Percentiles rank a stretch among this genome's conserved stretches.
These are phyloP conservation scores for Lepidurus packardi DNA, from an alignment of 1,140 invertebrate species.

Conservation along the genomic window DNA sequence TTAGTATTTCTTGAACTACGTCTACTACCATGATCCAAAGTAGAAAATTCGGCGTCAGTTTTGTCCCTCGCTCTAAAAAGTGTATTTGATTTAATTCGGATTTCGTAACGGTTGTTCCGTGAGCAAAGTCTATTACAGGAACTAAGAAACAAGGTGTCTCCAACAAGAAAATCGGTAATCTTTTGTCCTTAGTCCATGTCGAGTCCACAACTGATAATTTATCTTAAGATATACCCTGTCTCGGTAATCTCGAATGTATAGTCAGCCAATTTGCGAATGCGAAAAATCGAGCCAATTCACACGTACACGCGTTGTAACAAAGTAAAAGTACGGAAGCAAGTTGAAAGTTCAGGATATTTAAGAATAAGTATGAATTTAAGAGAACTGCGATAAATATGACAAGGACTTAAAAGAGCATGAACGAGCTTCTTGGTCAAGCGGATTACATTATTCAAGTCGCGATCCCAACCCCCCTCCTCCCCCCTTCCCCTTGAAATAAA, in stretches of 20 bases:
- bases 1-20: background rate
- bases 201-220: background rate
- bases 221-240: background rate
- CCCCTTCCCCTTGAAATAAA: background rate
- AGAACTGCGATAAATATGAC: background rate
- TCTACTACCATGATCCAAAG: background rate
- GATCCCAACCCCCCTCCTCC: background rate
- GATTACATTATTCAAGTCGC: slow-evolving; percentile 3
- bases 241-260: background rate
- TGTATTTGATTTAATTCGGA: background rate
- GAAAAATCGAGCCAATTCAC: background rate
- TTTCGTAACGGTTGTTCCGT: background rate
- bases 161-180: background rate
- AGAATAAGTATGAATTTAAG: too few species aligned
- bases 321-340: too few species aligned
- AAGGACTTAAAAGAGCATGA: background rate
- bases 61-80: background rate
- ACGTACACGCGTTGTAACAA: background rate
- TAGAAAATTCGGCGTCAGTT: background rate
- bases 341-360: too few species aligned
- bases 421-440: background rate
- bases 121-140: background rate
- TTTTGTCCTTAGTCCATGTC: background rate
- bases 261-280: background rate
- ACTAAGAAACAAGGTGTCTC: background rate